Evolutionary conservation across 2,888 invertebrate genomes (phyloP), one percentile per base, ranked within the genome.

Genomic region (Lysandra coridon): DNA sequence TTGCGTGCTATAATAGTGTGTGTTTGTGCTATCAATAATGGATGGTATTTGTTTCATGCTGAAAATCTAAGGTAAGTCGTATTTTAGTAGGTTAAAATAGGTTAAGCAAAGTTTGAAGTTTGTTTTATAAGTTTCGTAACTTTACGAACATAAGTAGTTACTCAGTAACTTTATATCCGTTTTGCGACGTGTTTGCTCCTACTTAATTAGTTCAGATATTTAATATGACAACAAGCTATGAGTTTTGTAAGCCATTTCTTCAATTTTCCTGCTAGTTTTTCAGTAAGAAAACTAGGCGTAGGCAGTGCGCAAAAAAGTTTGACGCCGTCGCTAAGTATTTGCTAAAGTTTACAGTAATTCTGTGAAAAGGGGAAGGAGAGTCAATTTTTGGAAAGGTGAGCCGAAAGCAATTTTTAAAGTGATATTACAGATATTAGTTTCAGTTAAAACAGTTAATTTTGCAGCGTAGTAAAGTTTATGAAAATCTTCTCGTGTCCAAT

Each of bases 51-150:
- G 14, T 76, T 57, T 76, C 23, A 57, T 33, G 30, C 57, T 53
- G 53, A 33, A 53, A 76, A 76, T 57, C 53, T 76, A 57, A 76
- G 76, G 76, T 76, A 33, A 76, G 76, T 76, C 23, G 6, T 75
- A 23, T 57, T 53, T 57, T 76, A 30, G 33, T 17, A 53, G 30
- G 12, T 7, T 57, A 17, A 12, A 57, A 33, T 53, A 30, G 30
- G 53, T 57, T 76, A 7, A 10, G 49, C 6, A 76, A 44, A 76
- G 49, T 76, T 53, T 76, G 53, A 57, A 76, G 49, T 49, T 75
- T 44, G 30, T 49, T 44, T 12, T 23, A 12, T 12, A 30, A 49
- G 23, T 49, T 75, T 75, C 14, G 33, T 37, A 69, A 69, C 69
- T 69, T 69, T 69, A 14, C 1, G 5, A 14, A 14, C 14, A 33